phyloP scores from a whole-genome alignment of 2,113 vertebrate genomes.

The Melanerpes aurifrons region DNA sequence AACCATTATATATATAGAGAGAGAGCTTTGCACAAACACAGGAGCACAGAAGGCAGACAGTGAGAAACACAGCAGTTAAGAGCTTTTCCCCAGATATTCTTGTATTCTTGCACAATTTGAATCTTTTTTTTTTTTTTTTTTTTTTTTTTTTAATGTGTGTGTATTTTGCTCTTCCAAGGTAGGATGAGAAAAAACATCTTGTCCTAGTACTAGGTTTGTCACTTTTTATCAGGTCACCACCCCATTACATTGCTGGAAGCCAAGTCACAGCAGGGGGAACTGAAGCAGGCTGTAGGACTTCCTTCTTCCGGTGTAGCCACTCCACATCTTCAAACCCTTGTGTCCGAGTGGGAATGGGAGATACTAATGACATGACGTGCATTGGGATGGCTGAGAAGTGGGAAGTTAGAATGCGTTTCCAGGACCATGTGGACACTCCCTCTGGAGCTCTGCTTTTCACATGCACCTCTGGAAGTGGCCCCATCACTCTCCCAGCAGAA shows the following conservation, averaged over 20 bases:
- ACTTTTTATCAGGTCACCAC: background rate
- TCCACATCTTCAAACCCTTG: fast-evolving
- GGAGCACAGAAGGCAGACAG: background rate
- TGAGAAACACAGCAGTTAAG: background rate
- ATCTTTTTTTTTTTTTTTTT: background rate
- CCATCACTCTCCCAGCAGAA: background rate
- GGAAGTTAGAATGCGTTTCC: background rate
- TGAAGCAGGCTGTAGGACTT: fast-evolving
- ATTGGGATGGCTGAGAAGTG: background rate
- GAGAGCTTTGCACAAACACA: background rate
- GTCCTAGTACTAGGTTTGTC: background rate
- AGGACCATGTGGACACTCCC: background rate
- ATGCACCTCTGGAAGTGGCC: background rate
- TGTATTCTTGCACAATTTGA: background rate
- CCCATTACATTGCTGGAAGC: background rate
- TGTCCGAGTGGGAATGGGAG: background rate
- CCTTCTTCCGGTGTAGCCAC: background rate
- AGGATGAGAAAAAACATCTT: background rate
- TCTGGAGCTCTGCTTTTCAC: background rate
- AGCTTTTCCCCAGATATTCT: background rate
- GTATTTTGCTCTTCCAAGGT: background rate
- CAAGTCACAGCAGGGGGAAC: background rate
- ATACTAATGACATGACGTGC: fast-evolving
- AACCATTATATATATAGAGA: background rate
- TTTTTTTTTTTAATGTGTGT: background rate